Evolutionary conservation across 2,113 vertebrate species (phyloP), one percentile per base, ranked within the genome.

Genomic region (Sander vitreus): DNA sequence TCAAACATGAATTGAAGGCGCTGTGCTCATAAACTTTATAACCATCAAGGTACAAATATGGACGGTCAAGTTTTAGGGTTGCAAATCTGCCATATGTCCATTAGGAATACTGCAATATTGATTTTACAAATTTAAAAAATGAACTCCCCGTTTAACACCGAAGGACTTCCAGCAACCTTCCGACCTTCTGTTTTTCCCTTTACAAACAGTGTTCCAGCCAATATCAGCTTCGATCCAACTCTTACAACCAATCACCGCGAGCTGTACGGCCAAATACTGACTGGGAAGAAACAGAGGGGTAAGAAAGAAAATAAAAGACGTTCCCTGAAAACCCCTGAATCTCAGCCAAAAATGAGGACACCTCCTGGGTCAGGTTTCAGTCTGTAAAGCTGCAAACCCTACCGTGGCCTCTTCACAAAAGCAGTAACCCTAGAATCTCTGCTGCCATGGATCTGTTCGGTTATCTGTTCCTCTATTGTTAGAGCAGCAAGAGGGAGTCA

Each of bases 391-490:
- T 23, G 39, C 33, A 59, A 54, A 67, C 48, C 72, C 16, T 8
- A 19, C 6, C 3, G 1, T 57, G 75, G 54, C 71, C 75, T 33
- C 48, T 9, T 58, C 13, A 57, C 73, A 36, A 51, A 27, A 72
- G 39, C 64, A 63, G 59, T 39, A 43, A 71, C 63, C 59, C 3
- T 9, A 33, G 23, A 67, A 21, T 43, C 78, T 45, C 27, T 66
- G 5, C 78, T 8, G 60, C 65, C 77, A 60, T 54, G 23, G 47
- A 59, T 76, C 69, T 70, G 25, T 68, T 68, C 78, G 51, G 55
- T 85, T 77, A 81, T 86, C 73, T 63, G 13, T 18, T 67, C 39
- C 33, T 69, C 69, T 64, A 67, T 71, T 81, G 81, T 73, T 62
- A 21, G 23, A 78, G 48, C 67, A 66, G 58, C 47, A 6, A 67